These are phyloP conservation scores for Eucera pruinosa DNA, from an alignment of 2,888 invertebrate genomes.

Conservation along the genomic window DNA sequence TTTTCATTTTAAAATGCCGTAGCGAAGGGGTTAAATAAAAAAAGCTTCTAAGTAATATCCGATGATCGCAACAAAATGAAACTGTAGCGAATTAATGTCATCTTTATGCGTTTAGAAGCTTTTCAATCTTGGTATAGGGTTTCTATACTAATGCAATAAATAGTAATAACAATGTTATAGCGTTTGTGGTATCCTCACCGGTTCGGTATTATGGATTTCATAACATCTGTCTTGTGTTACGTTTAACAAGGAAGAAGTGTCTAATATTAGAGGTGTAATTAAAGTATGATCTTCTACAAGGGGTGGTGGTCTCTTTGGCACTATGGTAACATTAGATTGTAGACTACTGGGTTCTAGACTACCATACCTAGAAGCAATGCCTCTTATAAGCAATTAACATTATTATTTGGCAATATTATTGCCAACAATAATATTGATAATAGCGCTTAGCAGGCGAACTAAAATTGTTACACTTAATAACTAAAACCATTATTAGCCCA, in stretches of 20 bases:
- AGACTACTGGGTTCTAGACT: constrained; percentile 67
- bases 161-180: constrained; percentile 32
- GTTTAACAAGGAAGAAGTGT: constrained; percentile 47
- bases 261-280: constrained; percentile 40
- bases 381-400: background rate
- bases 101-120: constrained; percentile 5
- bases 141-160: constrained; percentile 16
- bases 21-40: too few species aligned
- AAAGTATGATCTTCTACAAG: constrained; percentile 56
- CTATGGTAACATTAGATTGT: constrained; percentile 63
- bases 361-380: constrained; percentile 68
- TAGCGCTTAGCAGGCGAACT: background rate
- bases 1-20: too few species aligned
- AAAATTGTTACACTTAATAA: background rate
- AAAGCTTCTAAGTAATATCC: too few species aligned
- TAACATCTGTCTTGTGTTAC: constrained; percentile 69
- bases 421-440: background rate
- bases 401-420: too few species aligned
- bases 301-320: constrained; percentile 70
- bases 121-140: constrained; percentile 25
- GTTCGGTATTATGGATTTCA: constrained; percentile 68
- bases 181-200: constrained; percentile 68
- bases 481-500: too few species aligned
- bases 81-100: too few species aligned
- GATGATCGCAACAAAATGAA: too few species aligned